Percentiles rank a stretch among this genome's conserved stretches.
phyloP scores from a whole-genome alignment of 2,888 invertebrate species.

The Oscheius onirici region DNA sequence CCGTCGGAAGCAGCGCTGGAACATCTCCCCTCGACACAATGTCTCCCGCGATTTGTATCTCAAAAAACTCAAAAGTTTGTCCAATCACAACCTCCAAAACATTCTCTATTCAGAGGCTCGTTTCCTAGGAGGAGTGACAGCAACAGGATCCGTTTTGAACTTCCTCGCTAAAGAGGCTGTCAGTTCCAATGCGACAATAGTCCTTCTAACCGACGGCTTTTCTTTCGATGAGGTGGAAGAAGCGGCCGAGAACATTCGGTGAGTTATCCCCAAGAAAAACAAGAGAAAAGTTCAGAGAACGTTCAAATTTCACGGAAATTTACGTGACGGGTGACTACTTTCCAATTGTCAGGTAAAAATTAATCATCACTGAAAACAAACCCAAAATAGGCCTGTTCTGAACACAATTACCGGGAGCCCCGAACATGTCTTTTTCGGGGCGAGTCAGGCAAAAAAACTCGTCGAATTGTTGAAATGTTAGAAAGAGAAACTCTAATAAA shows the following conservation, averaged over 20 bases:
- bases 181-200: constrained; percentile 37
- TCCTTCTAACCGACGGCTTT: constrained; percentile 64
- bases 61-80: constrained; percentile 43
- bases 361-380: neutral
- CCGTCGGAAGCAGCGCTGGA: constrained; percentile 47
- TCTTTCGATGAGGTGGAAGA: constrained; percentile 55
- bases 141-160: constrained; percentile 53
- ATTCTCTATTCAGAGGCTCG: constrained; percentile 38
- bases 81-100: no score
- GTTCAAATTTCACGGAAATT: neutral
- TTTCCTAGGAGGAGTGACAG: constrained; percentile 57
- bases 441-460: neutral
- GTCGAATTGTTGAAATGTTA: constrained; percentile 26
- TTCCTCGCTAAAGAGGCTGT: constrained; percentile 34
- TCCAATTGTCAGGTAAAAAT: constrained; percentile 44
- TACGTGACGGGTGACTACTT: constrained; percentile 48
- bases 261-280: neutral
- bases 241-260: constrained; percentile 48
- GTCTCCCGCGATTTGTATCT: constrained; percentile 38
- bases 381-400: constrained; percentile 33
- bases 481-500: constrained; percentile 11
- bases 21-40: constrained; percentile 42
- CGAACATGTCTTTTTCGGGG: constrained; percentile 43
- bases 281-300: neutral
- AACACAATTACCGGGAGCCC: constrained; percentile 37